Conservation (phyloP, 1,140 invertebrate species). For the Procambarus clarkii region DNA sequence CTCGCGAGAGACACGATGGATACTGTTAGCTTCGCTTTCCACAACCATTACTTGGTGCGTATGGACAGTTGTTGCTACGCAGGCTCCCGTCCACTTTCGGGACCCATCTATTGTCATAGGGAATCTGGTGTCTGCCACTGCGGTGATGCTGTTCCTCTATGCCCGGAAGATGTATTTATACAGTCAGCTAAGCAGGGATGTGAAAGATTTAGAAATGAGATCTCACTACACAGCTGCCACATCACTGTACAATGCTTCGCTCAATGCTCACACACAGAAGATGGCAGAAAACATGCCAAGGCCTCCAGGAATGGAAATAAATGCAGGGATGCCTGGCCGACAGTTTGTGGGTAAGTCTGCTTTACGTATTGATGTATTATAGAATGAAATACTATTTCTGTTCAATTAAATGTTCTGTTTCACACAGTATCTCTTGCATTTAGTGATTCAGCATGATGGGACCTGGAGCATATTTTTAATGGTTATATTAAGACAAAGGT, state of each 20-base stretch:
- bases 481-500: too few relatives aligned
- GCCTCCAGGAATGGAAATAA: slow-evolving; percentile 26
- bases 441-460: too few relatives aligned
- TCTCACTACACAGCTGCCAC: slow-evolving; percentile 70
- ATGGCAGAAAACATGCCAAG: background rate
- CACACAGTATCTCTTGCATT: too few relatives aligned
- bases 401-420: too few relatives aligned
- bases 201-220: slow-evolving; percentile 68
- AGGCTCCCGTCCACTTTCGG: slow-evolving; percentile 74
- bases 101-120: slow-evolving; percentile 73
- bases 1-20: slow-evolving; percentile 77
- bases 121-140: slow-evolving; percentile 72
- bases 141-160: slow-evolving; percentile 73
- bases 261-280: slow-evolving; percentile 58
- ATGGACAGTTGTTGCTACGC: slow-evolving; percentile 76
- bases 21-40: slow-evolving; percentile 75
- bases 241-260: slow-evolving; percentile 68
- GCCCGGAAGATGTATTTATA: slow-evolving; percentile 68
- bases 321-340: slow-evolving; percentile 50
- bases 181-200: slow-evolving; percentile 62
- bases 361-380: background rate
- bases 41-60: slow-evolving; percentile 76
- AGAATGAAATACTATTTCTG: too few relatives aligned
- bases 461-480: too few relatives aligned
- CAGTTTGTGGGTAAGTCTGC: slow-evolving; percentile 69